These are phyloP conservation scores for Pyralis farinalis DNA, from an alignment of 2,888 invertebrate genomes.

Conservation along the genomic window DNA sequence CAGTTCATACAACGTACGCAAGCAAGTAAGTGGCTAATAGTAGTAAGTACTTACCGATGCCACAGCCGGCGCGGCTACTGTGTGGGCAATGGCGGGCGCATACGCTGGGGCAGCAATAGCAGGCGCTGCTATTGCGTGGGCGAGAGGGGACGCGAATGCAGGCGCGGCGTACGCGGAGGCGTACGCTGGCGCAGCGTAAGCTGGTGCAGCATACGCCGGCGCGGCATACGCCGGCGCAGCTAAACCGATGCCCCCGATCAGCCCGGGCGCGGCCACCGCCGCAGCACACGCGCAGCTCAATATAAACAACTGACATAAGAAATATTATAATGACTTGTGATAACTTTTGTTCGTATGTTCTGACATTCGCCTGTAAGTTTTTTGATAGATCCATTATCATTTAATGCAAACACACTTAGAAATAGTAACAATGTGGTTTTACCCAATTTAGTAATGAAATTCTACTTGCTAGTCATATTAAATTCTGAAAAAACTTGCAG, in stretches of 20 bases:
- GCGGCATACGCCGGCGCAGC: slow-evolving; percentile 20
- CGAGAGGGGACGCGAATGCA: slow-evolving; percentile 19
- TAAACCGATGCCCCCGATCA: slow-evolving; percentile 37
- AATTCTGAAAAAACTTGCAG: no score
- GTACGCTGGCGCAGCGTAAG: slow-evolving; percentile 18
- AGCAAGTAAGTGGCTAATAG: slow-evolving; percentile 4
- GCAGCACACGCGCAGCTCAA: slow-evolving; percentile 62
- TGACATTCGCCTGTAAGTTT: no score
- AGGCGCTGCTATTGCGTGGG: slow-evolving; percentile 24
- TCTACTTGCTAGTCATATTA: no score
- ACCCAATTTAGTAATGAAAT: no score
- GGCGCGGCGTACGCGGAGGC: slow-evolving; percentile 23
- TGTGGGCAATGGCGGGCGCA: slow-evolving; percentile 22
- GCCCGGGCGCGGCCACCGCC: slow-evolving; percentile 53
- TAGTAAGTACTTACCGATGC: slow-evolving; percentile 41
- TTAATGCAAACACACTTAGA: no score
- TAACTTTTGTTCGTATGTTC: no score
- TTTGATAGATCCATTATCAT: no score
- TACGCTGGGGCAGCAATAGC: slow-evolving; percentile 17
- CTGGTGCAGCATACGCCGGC: no score
- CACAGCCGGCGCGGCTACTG: slow-evolving; percentile 31
- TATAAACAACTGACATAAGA: slow-evolving; percentile 50
- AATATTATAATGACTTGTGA: no score
- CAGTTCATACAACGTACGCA: no score
- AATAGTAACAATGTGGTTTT: no score